Percentiles rank a stretch among this genome's conserved stretches.
These are phyloP conservation scores for Oceanodroma leucorhoa DNA, from an alignment of 2,797 vertebrate species.

Conservation along the genomic window DNA sequence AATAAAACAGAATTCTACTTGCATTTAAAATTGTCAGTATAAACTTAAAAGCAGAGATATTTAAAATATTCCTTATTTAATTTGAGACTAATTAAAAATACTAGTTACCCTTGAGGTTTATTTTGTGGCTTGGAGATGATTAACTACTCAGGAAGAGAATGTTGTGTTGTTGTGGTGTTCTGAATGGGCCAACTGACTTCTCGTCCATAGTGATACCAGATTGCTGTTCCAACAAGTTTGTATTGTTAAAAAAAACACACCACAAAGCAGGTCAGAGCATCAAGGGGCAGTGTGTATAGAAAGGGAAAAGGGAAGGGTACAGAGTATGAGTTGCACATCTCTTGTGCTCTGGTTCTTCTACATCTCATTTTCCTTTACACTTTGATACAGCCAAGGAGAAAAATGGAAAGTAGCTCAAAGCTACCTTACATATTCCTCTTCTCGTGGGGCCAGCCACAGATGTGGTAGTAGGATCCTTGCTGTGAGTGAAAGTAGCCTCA, in stretches of 20 bases:
- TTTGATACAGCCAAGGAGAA: background rate
- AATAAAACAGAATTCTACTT: background rate
- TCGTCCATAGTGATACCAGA: background rate
- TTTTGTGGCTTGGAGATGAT: background rate
- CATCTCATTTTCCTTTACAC: background rate
- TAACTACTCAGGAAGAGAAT: background rate
- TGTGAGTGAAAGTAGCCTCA: background rate
- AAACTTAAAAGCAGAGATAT: background rate
- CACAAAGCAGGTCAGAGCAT: background rate
- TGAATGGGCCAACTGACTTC: background rate
- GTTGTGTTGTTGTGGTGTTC: background rate
- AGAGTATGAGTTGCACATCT: background rate
- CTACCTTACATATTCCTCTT: background rate
- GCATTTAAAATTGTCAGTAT: background rate
- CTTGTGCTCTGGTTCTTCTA: background rate
- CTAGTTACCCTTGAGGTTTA: background rate
- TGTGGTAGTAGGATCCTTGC: background rate
- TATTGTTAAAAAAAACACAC: background rate
- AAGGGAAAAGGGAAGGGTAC: background rate
- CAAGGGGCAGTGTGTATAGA: background rate
- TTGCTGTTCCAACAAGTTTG: background rate
- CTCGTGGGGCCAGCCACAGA: background rate
- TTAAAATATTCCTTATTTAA: background rate
- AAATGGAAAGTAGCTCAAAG: background rate
- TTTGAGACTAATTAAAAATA: background rate